Conservation (phyloP, 2,113 vertebrate species). For the Malurus cyaneus region DNA sequence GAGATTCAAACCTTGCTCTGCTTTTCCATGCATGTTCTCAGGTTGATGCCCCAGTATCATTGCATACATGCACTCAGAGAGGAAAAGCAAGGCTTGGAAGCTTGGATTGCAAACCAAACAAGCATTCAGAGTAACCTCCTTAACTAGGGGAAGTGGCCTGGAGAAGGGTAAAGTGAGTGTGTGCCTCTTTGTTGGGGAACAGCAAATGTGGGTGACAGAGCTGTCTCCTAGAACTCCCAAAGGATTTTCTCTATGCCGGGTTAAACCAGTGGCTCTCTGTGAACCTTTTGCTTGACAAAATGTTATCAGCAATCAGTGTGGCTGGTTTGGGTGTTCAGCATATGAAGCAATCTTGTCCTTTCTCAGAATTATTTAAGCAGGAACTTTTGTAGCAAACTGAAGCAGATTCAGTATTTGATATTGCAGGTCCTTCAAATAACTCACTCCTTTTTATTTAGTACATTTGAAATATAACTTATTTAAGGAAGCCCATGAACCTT, state of each 20-base stretch:
- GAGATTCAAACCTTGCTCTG: background rate
- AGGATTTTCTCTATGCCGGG: conserved; percentile 29
- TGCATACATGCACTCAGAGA: background rate
- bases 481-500: conserved; percentile 13
- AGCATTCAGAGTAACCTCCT: background rate
- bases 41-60: background rate
- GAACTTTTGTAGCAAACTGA: background rate
- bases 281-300: background rate
- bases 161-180: background rate
- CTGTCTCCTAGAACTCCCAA: background rate
- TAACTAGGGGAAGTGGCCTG: background rate
- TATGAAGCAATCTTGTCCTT: background rate
- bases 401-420: background rate
- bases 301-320: background rate
- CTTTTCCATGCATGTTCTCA: background rate
- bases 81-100: background rate
- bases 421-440: background rate
- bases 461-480: conserved; percentile 48
- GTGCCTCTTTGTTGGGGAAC: background rate
- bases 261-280: background rate
- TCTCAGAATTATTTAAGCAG: background rate
- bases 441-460: conserved; percentile 26
- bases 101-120: background rate
- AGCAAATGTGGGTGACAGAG: background rate
- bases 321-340: background rate